Evolutionary conservation across 2,888 invertebrate genomes (phyloP), one percentile per base, ranked within the genome.

Genomic region (Chironomus tentans): DNA sequence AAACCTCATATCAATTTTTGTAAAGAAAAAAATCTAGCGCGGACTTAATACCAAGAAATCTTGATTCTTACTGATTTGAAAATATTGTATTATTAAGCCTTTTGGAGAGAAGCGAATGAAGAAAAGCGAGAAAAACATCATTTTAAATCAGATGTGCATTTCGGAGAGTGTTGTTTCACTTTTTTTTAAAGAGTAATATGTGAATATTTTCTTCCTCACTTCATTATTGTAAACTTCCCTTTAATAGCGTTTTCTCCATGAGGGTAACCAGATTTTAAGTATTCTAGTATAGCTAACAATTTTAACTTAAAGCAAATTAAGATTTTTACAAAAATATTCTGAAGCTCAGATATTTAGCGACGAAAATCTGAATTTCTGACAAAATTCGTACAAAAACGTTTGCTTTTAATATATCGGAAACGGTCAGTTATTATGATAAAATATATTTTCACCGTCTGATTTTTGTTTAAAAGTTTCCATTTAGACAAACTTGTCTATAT

Each of bases 61-160:
- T 50, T 56, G n/a, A 70, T 48, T 50, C 70, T 70, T 22, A 70
- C 70, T 70, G 48, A 70, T 50, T 70, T 48, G 48, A 70, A 48
- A 70, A 50, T 48, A 24, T 50, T 56, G 38, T 38, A 38, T 38
- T 56, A 21, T 24, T 70, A 50, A 22, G 65, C 65, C 21, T 24
- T 24, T 65, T 24, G 10, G 65, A 65, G 65, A 65, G 65, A 65
- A 62, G 24, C 13, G 13, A 65, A 13, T 46, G 47, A 38, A 38
- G 65, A 22, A 65, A 24, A 70, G 47, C 7, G 46, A 46, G 21
- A 18, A 21, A 18, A 47, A 47, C 47, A 46, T 70, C 47, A 46
- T 47, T 70, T 47, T n/a, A n/a, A 70, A 21, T 70, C 70, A 70
- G 70, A 70, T 70, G 70, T 70, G 70, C 70, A 70, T 56, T 70